phyloP scores from a whole-genome alignment of 2,888 invertebrate genomes.

The Eristalis tenax region DNA sequence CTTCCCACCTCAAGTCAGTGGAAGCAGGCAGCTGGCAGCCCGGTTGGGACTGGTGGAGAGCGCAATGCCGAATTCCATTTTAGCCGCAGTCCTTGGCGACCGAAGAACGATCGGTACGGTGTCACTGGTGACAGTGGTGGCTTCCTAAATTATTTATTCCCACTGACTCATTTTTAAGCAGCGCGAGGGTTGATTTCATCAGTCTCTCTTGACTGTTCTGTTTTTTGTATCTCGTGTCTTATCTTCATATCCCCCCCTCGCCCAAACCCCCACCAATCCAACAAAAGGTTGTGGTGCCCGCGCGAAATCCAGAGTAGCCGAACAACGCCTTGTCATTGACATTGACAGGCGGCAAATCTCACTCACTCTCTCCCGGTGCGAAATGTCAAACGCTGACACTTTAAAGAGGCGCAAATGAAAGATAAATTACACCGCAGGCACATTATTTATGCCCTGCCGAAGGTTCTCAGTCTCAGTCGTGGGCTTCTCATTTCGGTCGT shows the following conservation, averaged over 20 bases:
- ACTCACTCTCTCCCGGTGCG: constrained; percentile 22
- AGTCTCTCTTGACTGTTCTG: not conserved
- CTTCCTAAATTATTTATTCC: constrained; percentile 64
- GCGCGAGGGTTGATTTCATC: constrained; percentile 48
- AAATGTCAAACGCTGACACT: constrained; percentile 66
- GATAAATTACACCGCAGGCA: constrained; percentile 67
- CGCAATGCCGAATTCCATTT: constrained; percentile 63
- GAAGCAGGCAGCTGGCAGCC: not conserved
- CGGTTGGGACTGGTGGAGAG: not conserved
- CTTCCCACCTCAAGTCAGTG: constrained; percentile 17
- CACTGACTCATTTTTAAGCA: constrained; percentile 66
- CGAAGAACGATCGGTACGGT: constrained; percentile 31
- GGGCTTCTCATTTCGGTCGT: not conserved
- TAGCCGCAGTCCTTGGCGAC: constrained; percentile 61
- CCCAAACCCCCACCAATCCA: no score
- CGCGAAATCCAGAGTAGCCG: constrained; percentile 11
- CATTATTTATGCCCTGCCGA: constrained; percentile 54
- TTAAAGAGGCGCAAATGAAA: constrained; percentile 70
- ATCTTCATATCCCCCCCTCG: not conserved
- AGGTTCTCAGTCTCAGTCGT: not conserved
- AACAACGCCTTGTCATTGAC: constrained; percentile 59
- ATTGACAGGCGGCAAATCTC: constrained; percentile 49
- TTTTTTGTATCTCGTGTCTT: not conserved
- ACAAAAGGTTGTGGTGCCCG: no score
- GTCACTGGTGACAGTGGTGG: constrained; percentile 48